Evolutionary conservation across 2,797 vertebrate species (phyloP).

Genomic region (Diplodus puntazzo): DNA sequence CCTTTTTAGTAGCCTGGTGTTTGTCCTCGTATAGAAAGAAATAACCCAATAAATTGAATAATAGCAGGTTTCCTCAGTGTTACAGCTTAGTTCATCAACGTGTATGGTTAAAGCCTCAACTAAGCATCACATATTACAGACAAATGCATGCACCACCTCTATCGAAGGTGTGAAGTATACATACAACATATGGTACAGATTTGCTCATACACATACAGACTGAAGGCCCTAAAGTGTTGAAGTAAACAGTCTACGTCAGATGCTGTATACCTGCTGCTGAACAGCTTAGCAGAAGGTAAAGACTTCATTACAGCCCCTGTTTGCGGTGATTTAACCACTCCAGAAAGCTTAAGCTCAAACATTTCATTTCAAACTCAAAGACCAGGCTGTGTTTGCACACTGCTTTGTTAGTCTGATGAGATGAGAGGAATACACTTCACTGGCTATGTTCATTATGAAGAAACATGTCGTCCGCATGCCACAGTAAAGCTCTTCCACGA

Average conservation of each 20-base stretch:
- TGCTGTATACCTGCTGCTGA: constrained; percentile 26
- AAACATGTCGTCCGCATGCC: not conserved
- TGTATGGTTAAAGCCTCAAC: not conserved
- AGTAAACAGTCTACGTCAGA: constrained; percentile 32
- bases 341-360: not conserved
- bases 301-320: constrained; percentile 20
- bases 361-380: not conserved
- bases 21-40: too few relatives aligned
- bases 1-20: too few relatives aligned
- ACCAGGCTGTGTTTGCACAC: not conserved
- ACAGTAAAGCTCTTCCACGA: not conserved
- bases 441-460: not conserved
- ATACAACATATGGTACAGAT: constrained; percentile 34
- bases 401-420: not conserved
- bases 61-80: not conserved
- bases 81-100: not conserved
- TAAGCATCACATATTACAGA: constrained; percentile 31
- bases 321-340: constrained; percentile 15
- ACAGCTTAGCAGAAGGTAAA: not conserved
- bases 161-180: constrained; percentile 33
- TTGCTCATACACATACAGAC: constrained; percentile 30
- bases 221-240: constrained; percentile 15
- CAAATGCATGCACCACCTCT: constrained; percentile 9
- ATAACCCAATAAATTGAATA: too few relatives aligned
- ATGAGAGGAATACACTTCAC: not conserved